Percentiles rank a stretch among this genome's conserved stretches.
Conservation (phyloP, 2,797 vertebrate species). For the Thaleichthys pacificus region DNA sequence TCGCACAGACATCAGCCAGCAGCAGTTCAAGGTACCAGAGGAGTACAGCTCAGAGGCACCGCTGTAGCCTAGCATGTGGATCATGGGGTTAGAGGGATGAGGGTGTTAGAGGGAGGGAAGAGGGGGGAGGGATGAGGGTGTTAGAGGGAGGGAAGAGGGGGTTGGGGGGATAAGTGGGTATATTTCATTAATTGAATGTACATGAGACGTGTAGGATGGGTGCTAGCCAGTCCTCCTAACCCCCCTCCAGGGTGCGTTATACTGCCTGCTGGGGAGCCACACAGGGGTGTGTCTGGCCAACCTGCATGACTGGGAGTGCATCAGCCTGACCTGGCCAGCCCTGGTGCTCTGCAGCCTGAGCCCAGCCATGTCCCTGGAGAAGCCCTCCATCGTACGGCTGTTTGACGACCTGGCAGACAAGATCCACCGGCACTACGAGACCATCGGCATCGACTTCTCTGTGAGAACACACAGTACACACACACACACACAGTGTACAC, state of each 20-base stretch:
- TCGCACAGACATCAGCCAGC: conserved; percentile 83
- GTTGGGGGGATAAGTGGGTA: no score
- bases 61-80: no score
- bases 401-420: conserved; percentile 97
- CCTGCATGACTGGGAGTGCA: conserved; percentile 96
- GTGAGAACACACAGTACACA: conserved; percentile 71
- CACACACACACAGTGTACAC: no score
- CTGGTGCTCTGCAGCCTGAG: conserved; percentile 92
- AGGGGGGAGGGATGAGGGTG: no score
- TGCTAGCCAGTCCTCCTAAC: no score
- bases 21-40: conserved; percentile 92
- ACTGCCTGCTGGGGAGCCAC: conserved; percentile 95
- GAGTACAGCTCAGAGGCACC: background rate
- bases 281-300: conserved; percentile 91
- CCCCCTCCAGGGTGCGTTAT: conserved; percentile 88
- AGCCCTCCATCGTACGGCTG: conserved; percentile 94
- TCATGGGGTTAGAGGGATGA: no score
- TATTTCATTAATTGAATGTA: no score
- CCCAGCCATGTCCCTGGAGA: conserved; percentile 95
- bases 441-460: conserved; percentile 89
- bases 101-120: background rate
- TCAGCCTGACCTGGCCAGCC: conserved; percentile 92
- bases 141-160: no score
- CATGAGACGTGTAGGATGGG: no score
- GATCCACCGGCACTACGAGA: conserved; percentile 96